Evolutionary conservation across 2,888 invertebrate species (phyloP), one percentile per base, ranked within the genome.

Genomic region (Mystacides longicornis): DNA sequence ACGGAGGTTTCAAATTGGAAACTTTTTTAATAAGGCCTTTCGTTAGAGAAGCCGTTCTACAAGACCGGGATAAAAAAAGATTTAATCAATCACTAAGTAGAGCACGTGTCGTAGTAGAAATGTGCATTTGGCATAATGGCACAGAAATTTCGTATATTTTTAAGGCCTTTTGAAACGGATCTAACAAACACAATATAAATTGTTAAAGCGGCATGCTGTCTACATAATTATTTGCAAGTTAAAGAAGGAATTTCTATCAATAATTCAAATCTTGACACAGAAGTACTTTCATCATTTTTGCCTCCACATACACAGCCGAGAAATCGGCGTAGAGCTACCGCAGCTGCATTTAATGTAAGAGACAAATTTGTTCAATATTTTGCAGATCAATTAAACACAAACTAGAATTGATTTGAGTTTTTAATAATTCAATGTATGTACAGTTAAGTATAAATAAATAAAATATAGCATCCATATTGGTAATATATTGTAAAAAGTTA

Each of bases 1-100:
- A 51, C 21, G 51, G 51, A 16, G 51, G 20, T 21, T 51, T 51
- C 43, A 51, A 51, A 43, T 51, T 51, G 21, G 51, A 51, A 51
- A 43, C n/a, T 21, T 43, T 51, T 51, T 51, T 42, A 33, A 51
- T 51, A 43, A 51, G 43, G 33, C 51, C 51, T 9, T 51, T 51
- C 22, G 42, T 27, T 33, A 51, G 42, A 42, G 43, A 51, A 23
- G 42, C 43, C 14, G 43, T 22, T 43, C 42, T 43, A 21, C 42
- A 43, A n/a, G 51, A 42, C 14, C 18, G 3, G 23, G 27, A 43
- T 20, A 21, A 22, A 43, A 33, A 9, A 43, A 51, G 22, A 20
- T 51, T 22, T 43, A 51, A 51, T 21, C 20, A 49, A 22, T 31
- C 14, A 33, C 49, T 54, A 3, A 50, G 21, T 21, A 4, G 33